Evolutionary conservation across 2,888 invertebrate species (phyloP), one percentile per base, ranked within the genome.

Genomic region (Saturnia pavonia): DNA sequence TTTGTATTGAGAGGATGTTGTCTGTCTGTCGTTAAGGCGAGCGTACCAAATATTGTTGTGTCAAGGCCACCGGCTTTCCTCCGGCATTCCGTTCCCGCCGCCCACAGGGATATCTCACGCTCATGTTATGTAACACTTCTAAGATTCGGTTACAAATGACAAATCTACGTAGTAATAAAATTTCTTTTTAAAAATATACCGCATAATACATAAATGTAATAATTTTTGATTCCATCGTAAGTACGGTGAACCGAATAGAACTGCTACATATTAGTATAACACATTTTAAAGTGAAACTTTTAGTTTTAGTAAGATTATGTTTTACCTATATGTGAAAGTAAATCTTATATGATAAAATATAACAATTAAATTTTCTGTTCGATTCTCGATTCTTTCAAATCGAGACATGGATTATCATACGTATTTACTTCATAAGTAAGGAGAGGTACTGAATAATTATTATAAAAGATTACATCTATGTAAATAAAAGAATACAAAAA

Each of bases 21-120:
- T 77, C 81, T 75, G 76, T 80, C 85, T 88, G 84, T 83, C 76
- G 81, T 81, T 86, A 84, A 85, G 86, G 83, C 85, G 87, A 84
- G 83, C 87, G 86, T 85, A 91, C 90, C 90, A 88, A 91, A 91
- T 90, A 88, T 89, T 89, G 91, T 91, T 84, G 86, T 92, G 93
- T 93, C 93, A 94, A 94, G 93, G 93, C 87, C 93, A 87, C 77
- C 92, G 81, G 90, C 93, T 94, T 94, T 94, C 92, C 91, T 92
- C 90, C 90, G 81, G 83, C 92, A 93, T 93, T 94, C 92, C 92
- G 85, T 85, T 88, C 86, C 88, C 85, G 85, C 87, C 92, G 91
- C 93, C 92, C 91, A 93, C 92, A 83, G 91, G 91, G 91, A 90
- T 92, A 91, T 91, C 91, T 93, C 92, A 91, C 91, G 86, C 87